Evolutionary conservation across 2,888 invertebrate genomes (phyloP).

Genomic region (Leistus spinibarbis): DNA sequence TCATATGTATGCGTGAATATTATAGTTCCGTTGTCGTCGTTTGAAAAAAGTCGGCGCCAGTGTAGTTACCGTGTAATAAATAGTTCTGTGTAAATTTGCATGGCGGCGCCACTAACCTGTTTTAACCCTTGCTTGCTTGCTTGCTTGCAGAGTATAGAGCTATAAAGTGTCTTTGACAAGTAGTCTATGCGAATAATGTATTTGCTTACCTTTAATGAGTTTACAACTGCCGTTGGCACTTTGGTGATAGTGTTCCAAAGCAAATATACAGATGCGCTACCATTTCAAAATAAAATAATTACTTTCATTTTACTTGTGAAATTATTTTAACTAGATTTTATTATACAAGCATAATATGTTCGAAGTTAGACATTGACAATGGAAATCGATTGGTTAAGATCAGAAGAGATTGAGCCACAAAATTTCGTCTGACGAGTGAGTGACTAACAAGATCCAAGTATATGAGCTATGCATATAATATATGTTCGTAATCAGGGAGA

Average conservation of each 20-base stretch:
- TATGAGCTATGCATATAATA: no score
- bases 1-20: neutral
- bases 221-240: neutral
- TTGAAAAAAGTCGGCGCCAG: constrained; percentile 32
- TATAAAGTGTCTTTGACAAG: neutral
- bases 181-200: neutral
- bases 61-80: constrained; percentile 30
- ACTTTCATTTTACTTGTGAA: neutral
- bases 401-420: no score
- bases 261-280: neutral
- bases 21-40: neutral
- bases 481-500: no score
- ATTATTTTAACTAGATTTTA: neutral
- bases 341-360: no score
- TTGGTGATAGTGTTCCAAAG: neutral
- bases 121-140: neutral
- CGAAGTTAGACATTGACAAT: neutral
- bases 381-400: no score
- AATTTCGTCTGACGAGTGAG: no score
- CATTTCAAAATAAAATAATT: neutral
- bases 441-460: no score
- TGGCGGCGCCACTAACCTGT: constrained; percentile 25
- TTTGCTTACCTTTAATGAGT: constrained; percentile 5
- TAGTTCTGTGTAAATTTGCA: constrained; percentile 33
- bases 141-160: neutral